Conservation (phyloP, 2,888 invertebrate genomes). For the Carabus problematicus region DNA sequence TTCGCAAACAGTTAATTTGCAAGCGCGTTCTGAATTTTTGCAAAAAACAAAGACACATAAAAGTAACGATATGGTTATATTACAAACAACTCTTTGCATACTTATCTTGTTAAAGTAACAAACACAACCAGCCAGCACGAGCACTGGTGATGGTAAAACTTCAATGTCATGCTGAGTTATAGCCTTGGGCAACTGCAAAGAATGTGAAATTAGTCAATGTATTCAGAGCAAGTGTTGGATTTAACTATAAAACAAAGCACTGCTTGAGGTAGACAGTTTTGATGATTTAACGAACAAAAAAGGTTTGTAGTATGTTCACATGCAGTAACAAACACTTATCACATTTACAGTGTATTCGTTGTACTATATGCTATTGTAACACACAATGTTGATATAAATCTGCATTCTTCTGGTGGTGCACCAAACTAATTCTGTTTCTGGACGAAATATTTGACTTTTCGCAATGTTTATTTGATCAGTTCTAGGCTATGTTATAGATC, state of each 20-base stretch:
- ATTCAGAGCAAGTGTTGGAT: conserved; percentile 41
- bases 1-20: conserved; percentile 39
- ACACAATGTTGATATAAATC: no score
- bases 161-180: background rate
- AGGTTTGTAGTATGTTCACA: no score
- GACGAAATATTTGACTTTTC: no score
- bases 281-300: conserved; percentile 14
- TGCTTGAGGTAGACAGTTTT: conserved; percentile 26
- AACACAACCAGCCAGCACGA: conserved; percentile 9
- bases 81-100: conserved; percentile 38
- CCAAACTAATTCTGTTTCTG: no score
- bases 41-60: conserved; percentile 34
- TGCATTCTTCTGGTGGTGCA: no score
- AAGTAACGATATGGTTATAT: conserved; percentile 39
- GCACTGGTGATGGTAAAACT: background rate
- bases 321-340: no score
- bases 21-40: conserved; percentile 33
- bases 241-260: conserved; percentile 35
- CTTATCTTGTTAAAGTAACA: conserved; percentile 39
- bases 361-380: no score
- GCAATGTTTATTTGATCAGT: no score
- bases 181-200: conserved; percentile 22
- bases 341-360: no score
- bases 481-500: no score
- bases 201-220: conserved; percentile 38